Percentiles rank a stretch among this genome's conserved stretches.
phyloP scores from a whole-genome alignment of 2,113 vertebrate genomes.

The Taurulus bubalis region DNA sequence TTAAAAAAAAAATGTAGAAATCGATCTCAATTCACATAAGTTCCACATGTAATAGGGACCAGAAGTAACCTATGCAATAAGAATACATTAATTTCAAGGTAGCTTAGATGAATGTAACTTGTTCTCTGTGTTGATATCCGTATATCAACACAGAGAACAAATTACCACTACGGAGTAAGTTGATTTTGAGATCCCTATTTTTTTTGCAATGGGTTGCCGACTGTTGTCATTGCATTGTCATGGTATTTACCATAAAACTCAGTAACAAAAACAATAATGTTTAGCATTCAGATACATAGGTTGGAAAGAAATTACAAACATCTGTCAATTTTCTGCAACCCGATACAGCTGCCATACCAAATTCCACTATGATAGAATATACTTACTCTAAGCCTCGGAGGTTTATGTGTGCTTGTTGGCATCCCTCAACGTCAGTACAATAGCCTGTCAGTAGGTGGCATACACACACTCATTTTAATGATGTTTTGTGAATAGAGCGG shows the following conservation, averaged over 20 bases:
- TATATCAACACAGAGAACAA: too few relatives aligned
- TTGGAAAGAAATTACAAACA: too few relatives aligned
- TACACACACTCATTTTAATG: background rate
- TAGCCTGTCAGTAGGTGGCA: conserved; percentile 60
- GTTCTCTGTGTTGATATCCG: background rate
- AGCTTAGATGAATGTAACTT: background rate
- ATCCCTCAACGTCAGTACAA: background rate
- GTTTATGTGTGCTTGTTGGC: background rate
- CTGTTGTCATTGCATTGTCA: too few relatives aligned
- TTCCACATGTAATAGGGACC: background rate
- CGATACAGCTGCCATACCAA: background rate
- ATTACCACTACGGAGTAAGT: background rate
- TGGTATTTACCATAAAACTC: too few relatives aligned
- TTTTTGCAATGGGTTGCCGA: background rate
- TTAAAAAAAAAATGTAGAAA: background rate
- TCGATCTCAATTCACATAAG: background rate
- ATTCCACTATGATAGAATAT: background rate
- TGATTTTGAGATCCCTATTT: background rate
- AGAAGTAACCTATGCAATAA: background rate
- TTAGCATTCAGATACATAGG: too few relatives aligned
- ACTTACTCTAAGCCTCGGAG: too few relatives aligned
- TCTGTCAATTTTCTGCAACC: background rate
- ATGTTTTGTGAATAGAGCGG: background rate
- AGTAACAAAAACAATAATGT: too few relatives aligned
- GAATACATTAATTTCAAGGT: background rate